Conservation (phyloP, 2,113 vertebrate species). For the Dolichallabes microphthalmus region DNA sequence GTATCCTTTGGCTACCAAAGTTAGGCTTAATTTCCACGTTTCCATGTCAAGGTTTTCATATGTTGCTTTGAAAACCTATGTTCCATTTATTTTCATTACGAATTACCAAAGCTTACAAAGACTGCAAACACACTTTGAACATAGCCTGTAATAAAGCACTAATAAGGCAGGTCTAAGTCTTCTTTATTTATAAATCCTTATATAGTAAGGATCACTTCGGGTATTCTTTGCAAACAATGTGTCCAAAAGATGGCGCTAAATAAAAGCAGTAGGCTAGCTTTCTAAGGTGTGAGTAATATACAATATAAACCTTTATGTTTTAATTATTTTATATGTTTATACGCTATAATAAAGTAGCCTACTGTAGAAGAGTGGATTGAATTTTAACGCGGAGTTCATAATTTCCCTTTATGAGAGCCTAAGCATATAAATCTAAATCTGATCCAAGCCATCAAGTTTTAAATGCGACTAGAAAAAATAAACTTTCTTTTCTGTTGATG, state of each 20-base stretch:
- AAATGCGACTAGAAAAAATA: background rate
- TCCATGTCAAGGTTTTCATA: background rate
- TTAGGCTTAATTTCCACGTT: background rate
- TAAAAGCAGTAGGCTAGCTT: conserved; percentile 41
- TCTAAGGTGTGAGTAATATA: background rate
- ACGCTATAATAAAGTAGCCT: background rate
- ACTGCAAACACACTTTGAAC: background rate
- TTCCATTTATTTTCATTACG: background rate
- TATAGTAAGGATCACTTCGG: background rate
- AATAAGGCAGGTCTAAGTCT: background rate
- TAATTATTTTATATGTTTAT: background rate
- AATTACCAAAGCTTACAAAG: background rate
- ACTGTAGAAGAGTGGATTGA: background rate
- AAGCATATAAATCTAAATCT: background rate
- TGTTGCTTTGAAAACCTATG: background rate
- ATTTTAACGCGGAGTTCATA: background rate
- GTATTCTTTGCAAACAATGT: background rate
- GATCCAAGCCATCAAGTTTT: background rate
- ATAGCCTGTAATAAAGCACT: background rate
- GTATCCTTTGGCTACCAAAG: background rate
- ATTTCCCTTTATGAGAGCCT: background rate
- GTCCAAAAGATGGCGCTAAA: conserved; percentile 61
- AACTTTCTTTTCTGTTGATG: background rate
- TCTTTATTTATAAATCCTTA: background rate
- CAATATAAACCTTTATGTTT: background rate